These are phyloP conservation scores for Megalops atlanticus DNA, from an alignment of 2,113 vertebrate genomes.

Conservation along the genomic window DNA sequence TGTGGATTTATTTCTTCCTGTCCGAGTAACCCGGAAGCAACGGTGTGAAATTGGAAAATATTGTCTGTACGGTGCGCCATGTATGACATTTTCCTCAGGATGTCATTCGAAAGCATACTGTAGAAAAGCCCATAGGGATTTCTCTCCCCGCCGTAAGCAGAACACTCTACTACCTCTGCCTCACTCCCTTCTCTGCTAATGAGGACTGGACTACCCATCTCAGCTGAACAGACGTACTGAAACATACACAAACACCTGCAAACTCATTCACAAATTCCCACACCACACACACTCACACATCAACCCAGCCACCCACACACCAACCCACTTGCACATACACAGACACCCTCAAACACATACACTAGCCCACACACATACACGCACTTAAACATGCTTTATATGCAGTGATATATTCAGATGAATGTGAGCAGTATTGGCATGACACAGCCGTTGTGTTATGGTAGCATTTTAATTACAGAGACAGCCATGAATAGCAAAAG, in stretches of 20 bases:
- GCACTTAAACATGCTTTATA: too few species aligned
- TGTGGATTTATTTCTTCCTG: neutral
- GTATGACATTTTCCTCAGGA: constrained; percentile 3
- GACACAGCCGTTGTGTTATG: constrained; percentile 6
- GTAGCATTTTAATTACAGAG: constrained; percentile 11
- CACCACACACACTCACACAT: neutral
- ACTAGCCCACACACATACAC: neutral
- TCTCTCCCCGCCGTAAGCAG: neutral
- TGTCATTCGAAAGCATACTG: neutral
- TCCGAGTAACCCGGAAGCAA: constrained; percentile 7
- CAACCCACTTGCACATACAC: too few species aligned
- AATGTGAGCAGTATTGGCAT: constrained; percentile 6
- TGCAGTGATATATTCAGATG: neutral
- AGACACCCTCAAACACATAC: neutral
- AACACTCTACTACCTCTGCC: neutral
- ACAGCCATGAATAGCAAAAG: constrained; percentile 32
- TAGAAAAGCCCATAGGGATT: neutral
- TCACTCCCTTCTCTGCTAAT: neutral
- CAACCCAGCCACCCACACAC: neutral
- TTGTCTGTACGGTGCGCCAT: neutral
- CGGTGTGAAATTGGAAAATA: neutral
- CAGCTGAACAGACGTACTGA: neutral
- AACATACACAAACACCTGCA: neutral
- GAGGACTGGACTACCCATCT: neutral
- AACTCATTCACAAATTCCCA: neutral